Evolutionary conservation across 2,797 vertebrate genomes (phyloP).

Genomic region (Pelochelys cantorii): DNA sequence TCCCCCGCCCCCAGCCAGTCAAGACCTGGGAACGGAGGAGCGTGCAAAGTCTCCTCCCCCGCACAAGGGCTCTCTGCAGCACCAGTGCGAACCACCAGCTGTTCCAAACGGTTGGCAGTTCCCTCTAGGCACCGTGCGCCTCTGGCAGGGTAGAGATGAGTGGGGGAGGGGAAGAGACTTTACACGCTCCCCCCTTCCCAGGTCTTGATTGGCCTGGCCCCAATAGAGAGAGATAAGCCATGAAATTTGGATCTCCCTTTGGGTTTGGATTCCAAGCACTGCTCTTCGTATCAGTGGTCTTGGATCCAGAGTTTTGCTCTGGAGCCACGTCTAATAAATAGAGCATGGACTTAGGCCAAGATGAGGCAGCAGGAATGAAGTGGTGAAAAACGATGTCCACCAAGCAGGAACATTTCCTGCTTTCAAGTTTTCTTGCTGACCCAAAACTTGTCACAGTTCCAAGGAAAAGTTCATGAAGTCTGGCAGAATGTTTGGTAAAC

Average conservation of each 20-base stretch:
- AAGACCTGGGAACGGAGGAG: too few species aligned
- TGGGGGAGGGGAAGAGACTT: too few species aligned
- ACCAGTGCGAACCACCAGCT: too few species aligned
- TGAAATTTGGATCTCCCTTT: not conserved
- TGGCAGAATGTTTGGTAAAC: not conserved
- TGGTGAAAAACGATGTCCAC: not conserved
- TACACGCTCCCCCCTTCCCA: too few species aligned
- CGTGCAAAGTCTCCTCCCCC: too few species aligned
- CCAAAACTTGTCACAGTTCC: not conserved
- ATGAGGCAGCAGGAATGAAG: fast-evolving
- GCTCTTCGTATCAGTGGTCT: not conserved
- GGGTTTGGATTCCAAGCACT: not conserved
- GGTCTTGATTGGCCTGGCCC: too few species aligned
- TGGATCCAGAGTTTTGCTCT: not conserved
- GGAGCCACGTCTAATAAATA: fast-evolving
- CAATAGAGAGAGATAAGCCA: not conserved
- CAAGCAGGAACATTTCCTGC: not conserved
- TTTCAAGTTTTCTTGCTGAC: not conserved
- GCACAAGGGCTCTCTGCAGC: too few species aligned
- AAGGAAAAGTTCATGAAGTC: not conserved
- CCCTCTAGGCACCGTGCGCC: too few species aligned
- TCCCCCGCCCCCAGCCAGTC: too few species aligned
- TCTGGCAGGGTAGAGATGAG: too few species aligned
- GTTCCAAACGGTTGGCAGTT: too few species aligned
- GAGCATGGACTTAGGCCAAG: not conserved